These are phyloP conservation scores for Steatornis caripensis DNA, from an alignment of 2,113 vertebrate genomes.

Conservation along the genomic window DNA sequence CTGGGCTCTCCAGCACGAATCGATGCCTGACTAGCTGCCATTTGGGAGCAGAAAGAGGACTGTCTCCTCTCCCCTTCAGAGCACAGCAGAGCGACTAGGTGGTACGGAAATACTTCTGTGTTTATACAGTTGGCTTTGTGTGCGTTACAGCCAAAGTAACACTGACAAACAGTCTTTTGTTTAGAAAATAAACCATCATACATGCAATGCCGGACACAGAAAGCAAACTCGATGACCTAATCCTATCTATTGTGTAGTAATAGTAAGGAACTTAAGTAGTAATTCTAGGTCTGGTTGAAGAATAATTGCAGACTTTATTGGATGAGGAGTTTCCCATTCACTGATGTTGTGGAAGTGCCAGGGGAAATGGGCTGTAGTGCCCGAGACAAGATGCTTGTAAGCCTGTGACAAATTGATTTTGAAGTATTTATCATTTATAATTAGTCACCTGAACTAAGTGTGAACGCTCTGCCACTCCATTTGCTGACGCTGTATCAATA, in stretches of 20 bases:
- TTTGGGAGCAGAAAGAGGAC: not conserved
- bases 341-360: not conserved
- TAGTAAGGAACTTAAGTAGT: constrained; percentile 15
- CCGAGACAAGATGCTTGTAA: not conserved
- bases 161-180: constrained; percentile 53
- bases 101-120: not conserved
- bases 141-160: constrained; percentile 25
- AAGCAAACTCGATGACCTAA: constrained; percentile 45
- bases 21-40: not conserved
- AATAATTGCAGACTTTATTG: constrained; percentile 11
- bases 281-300: not conserved
- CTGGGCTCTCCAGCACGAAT: not conserved
- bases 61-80: not conserved
- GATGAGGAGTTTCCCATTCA: not conserved
- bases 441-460: not conserved
- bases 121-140: not conserved
- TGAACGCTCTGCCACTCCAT: not conserved
- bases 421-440: not conserved
- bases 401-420: constrained; percentile 11
- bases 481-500: not conserved
- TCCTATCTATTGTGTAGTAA: constrained; percentile 18
- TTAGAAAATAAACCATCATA: constrained; percentile 46
- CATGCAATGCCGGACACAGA: not conserved
- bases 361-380: not conserved
- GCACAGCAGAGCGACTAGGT: not conserved